Evolutionary conservation across 2,113 vertebrate species (phyloP), one percentile per base, ranked within the genome.

Genomic region (Xiphophorus couchianus): DNA sequence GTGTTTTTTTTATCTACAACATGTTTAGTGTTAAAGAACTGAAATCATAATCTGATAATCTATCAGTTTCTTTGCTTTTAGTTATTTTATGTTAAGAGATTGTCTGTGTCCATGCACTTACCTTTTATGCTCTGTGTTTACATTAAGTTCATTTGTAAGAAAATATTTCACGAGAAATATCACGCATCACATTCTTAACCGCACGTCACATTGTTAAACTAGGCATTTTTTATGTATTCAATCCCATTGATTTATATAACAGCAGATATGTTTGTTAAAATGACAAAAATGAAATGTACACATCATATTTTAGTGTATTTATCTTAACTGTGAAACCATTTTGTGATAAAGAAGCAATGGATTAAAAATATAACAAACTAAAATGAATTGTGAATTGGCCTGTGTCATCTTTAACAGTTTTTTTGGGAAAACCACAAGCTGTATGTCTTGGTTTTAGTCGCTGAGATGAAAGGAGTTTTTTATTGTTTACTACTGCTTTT

Each of bases 321-420:
- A 93, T 93, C 83, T 77, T 83, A 91, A 93, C 86, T 94, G 93
- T 94, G 91, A 94, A 90, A 90, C 70, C 78, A 84, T 83, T 83
- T 83, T 92, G 89, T 92, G 88, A 78, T 89, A 83, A 86, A 77
- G 35, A 76, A 62, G 48, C 83, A 89, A 71, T 64, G 86, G 72
- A 93, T 93, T 93, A 90, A 94, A 93, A 71, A 69, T 68, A 82
- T 63, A 78, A 74, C 68, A 81, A 71, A 86, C 63, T 15, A 75
- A 74, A 77, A 5, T 39, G 7, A 78, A 87, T 86, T 78, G 74
- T 86, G 76, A 66, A 61, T 35, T 66, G 70, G 66, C 35, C 12
- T 81, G n/a, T 54, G 44, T 17, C 79, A 19, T 62, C 39, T 14
- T 33, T 58, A 51, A 28, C 64, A 9, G 14, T 61, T 71, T 30